Evolutionary conservation across 1,140 invertebrate species (phyloP).

Genomic region (Cotesia vestalis): DNA sequence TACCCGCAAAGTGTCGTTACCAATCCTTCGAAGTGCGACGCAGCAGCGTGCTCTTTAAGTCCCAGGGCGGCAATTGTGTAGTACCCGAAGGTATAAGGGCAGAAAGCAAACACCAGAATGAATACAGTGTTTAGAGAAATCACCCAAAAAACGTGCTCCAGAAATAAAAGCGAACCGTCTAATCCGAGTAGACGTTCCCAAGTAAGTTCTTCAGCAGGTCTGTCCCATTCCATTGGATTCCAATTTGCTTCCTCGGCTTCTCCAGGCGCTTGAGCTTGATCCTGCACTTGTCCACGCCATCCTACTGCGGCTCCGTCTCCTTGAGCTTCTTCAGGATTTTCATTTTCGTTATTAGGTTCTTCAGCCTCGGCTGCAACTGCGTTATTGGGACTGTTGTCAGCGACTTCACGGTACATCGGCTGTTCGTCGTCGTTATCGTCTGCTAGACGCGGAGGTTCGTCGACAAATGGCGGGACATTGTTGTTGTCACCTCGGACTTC

Average conservation of each 20-base stretch:
- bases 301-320: slow-evolving; percentile 48
- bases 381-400: slow-evolving; percentile 41
- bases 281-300: slow-evolving; percentile 48
- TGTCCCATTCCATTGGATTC: slow-evolving; percentile 98
- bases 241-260: slow-evolving; percentile 89
- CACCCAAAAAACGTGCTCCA: slow-evolving; percentile 99
- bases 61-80: slow-evolving; percentile 81
- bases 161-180: slow-evolving; percentile 95
- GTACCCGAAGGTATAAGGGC: slow-evolving; percentile 94
- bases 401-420: slow-evolving; percentile 42
- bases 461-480: slow-evolving; percentile 60
- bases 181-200: slow-evolving; percentile 96
- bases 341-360: slow-evolving; percentile 55
- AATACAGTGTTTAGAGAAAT: slow-evolving; percentile 96
- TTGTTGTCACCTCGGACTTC: slow-evolving; percentile 60
- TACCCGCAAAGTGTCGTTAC: slow-evolving; percentile 94
- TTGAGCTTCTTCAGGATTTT: slow-evolving; percentile 56
- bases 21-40: slow-evolving; percentile 91
- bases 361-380: slow-evolving; percentile 36
- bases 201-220: slow-evolving; percentile 96
- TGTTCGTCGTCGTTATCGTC: slow-evolving; percentile 36
- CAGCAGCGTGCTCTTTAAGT: slow-evolving; percentile 77
- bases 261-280: slow-evolving; percentile 64
- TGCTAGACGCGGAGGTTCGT: slow-evolving; percentile 46
- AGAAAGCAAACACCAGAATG: slow-evolving; percentile 91